Evolutionary conservation across 2,888 invertebrate genomes (phyloP).

Genomic region (Danaus chrysippus): DNA sequence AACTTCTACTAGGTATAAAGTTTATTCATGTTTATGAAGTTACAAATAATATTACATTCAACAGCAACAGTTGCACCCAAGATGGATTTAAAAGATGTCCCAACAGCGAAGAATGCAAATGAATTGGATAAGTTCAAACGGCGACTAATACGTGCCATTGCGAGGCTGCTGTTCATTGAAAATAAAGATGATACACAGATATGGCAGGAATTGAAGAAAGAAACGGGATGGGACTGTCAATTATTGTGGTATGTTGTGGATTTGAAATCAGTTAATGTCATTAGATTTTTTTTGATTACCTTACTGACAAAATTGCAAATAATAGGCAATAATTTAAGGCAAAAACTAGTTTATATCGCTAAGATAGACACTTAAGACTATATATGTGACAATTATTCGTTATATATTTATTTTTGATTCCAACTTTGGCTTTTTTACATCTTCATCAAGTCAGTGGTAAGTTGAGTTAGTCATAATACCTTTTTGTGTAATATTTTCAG

Average conservation of each 20-base stretch:
- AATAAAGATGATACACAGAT: constrained; percentile 48
- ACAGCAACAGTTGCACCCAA: neutral
- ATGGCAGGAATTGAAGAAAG: constrained; percentile 51
- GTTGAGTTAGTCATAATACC: neutral
- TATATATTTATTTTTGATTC: neutral
- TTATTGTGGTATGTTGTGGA: constrained; percentile 51
- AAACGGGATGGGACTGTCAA: constrained; percentile 56
- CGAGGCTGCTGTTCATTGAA: constrained; percentile 45
- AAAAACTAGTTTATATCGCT: too few relatives aligned
- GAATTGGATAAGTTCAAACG: constrained; percentile 62
- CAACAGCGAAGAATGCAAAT: constrained; percentile 10
- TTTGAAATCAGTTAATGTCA: too few relatives aligned
- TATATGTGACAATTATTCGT: too few relatives aligned
- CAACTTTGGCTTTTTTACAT: neutral
- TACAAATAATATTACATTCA: neutral
- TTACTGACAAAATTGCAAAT: too few relatives aligned
- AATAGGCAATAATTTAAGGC: too few relatives aligned
- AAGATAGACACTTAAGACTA: too few relatives aligned
- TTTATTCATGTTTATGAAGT: too few relatives aligned
- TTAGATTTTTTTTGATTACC: neutral
- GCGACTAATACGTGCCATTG: constrained; percentile 59
- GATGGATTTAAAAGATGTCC: constrained; percentile 5
- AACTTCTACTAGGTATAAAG: too few relatives aligned
- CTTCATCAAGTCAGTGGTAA: neutral
- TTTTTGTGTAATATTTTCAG: constrained; percentile 37